Base-by-base conservation (phyloP, 2,888 invertebrate species). In the Sesia bembeciformis region DNA sequence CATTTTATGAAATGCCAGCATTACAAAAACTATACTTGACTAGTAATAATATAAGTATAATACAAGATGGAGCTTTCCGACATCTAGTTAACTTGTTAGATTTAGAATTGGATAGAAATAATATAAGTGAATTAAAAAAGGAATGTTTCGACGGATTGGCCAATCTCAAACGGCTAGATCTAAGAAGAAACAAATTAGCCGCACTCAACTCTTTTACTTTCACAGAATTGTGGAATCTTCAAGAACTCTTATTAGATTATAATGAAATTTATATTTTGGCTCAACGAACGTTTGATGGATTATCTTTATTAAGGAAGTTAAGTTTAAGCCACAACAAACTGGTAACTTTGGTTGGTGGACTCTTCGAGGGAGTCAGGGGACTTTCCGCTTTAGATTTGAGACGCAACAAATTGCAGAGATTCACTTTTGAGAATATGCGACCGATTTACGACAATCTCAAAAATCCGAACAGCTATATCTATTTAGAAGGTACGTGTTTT, bases 61-160 rank as follows among this genome's bases (percentile, higher is more conserved):
- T 97, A 58, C 97, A 98, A 65, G 96, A 96, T 56, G 95, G 95
- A 60, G 94, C 98, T 7, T 97, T 96, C 71, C 90, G 91, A 67
- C 92, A 94, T 66, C 88, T 96, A 69, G 91, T 92, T 4, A 93
- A 94, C 66, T 88, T 98, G 59, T 90, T 93, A 54, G 94, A 94
- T 62, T 82, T 98, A 63, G 96, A 97, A 76, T 83, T 98, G 68
- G 95, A 95, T 74, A 91, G 91, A 65, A 96, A 94, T 84, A 93
- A 93, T 70, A 92, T 96, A 65, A 92, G 92, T 62, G 93, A 94
- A 53, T 84, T 96, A 60, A 94, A 94, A 53, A 92, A 93, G 59
- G 94, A 95, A 67, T 94, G 93, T 58, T 96, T 96, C 72, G 91
- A 93, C 62, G 96, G 96, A 3, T 85, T 96, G 61, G 92, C 92